Percentiles rank a stretch among this genome's conserved stretches.
Evolutionary conservation across 1,140 invertebrate genomes (phyloP).

Genomic region (Daktulosphaira vitifoliae): DNA sequence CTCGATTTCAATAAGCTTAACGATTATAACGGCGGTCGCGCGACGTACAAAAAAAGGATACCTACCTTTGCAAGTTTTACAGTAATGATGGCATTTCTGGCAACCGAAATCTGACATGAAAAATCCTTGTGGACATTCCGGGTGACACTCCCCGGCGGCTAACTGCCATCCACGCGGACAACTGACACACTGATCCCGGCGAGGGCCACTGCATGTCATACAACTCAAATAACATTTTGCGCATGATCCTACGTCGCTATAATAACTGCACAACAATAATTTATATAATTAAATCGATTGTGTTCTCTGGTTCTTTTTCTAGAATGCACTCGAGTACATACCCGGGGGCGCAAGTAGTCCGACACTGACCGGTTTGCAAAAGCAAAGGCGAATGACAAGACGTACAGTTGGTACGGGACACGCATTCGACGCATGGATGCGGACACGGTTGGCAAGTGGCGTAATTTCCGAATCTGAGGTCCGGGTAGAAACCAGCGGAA

Average conservation of each 20-base stretch:
- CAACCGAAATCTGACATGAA: conserved; percentile 69
- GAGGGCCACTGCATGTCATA: conserved; percentile 67
- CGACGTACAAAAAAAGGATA: conserved; percentile 17
- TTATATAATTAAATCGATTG: too few species aligned
- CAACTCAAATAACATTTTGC: conserved; percentile 74
- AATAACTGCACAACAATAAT: conserved; percentile 54
- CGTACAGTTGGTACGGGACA: conserved; percentile 66
- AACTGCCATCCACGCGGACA: conserved; percentile 68
- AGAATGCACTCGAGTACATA: conserved; percentile 34
- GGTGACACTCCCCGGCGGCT: conserved; percentile 68
- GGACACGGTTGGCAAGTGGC: conserved; percentile 62
- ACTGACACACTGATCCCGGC: conserved; percentile 70
- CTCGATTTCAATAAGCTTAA: too few species aligned
- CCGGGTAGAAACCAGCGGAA: conserved; percentile 56
- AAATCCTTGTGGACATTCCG: conserved; percentile 73
- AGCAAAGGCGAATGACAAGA: conserved; percentile 58
- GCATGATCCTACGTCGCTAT: conserved; percentile 70
- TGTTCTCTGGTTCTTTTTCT: background rate
- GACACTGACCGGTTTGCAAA: conserved; percentile 68
- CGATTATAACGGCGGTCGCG: too few species aligned
- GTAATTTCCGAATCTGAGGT: conserved; percentile 39
- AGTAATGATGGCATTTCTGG: conserved; percentile 75
- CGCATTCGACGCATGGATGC: conserved; percentile 67
- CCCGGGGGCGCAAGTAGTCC: conserved; percentile 54
- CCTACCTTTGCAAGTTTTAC: conserved; percentile 65